Conservation (phyloP, 2,797 vertebrate species). For the Podarcis siculus region DNA sequence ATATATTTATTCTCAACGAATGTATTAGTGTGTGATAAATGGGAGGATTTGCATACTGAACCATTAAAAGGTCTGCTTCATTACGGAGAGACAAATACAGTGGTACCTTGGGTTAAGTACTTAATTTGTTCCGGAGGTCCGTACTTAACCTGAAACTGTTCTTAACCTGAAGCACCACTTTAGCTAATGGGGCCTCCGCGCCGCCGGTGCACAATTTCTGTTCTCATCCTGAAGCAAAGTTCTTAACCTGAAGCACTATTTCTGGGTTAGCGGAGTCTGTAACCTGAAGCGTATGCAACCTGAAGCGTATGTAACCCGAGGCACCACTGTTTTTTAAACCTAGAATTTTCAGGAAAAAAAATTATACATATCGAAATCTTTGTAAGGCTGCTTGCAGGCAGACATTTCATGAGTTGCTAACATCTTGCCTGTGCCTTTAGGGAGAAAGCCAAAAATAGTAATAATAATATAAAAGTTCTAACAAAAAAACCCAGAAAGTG, state of each 20-base stretch:
- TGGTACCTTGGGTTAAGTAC: too few species aligned
- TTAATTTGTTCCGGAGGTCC: too few species aligned
- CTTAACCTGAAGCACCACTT: too few species aligned
- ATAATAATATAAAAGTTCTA: background rate
- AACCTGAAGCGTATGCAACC: too few species aligned
- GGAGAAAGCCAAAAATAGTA: background rate
- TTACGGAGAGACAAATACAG: background rate
- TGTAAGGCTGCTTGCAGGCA: background rate
- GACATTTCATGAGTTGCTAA: slow-evolving; percentile 4
- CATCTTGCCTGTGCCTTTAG: background rate
- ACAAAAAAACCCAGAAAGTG: background rate
- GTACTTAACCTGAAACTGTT: too few species aligned
- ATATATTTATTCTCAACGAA: background rate
- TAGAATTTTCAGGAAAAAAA: background rate
- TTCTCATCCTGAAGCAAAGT: too few species aligned
- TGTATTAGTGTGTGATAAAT: background rate
- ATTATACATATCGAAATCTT: slow-evolving; percentile 8
- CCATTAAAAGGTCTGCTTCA: slow-evolving; percentile 35
- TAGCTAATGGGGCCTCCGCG: too few species aligned
- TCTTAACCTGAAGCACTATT: too few species aligned
- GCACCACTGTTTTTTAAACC: background rate
- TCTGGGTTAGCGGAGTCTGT: too few species aligned
- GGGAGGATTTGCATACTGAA: background rate
- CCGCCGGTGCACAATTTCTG: too few species aligned
- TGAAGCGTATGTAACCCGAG: too few species aligned